Base-by-base conservation (phyloP, 2,888 invertebrate genomes). In the Julus scandinavius region DNA sequence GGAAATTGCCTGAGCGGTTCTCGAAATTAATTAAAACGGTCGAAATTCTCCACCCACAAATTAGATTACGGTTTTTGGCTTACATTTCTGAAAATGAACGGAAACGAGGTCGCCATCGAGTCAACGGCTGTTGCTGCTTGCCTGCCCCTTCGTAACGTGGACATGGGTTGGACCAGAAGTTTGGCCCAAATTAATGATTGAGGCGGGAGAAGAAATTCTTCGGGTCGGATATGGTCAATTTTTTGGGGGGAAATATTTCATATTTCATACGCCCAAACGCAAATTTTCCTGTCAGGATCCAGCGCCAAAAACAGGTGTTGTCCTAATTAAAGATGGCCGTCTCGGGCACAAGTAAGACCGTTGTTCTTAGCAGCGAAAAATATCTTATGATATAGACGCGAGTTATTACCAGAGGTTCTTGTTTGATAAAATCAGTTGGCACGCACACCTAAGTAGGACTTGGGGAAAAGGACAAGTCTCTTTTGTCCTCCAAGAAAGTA, bases 241-340 rank as follows among this genome's bases (percentile, higher is more conserved):
- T 72, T 72, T 54, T 3, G 72, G 72, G 63, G 63, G 17, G 63
- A 45, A 15, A n/a, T 63, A 63, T 63, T 63, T 63, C 63, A 63
- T 63, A 17, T 54, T 63, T 63, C 63, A n/a, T 72, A 72, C 72
- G 72, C 72, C 72, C 72, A 72, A 29, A 17, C 13, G 63, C n/a
- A n/a, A 63, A 63, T 63, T 63, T 63, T 63, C 63, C n/a, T 63
- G 63, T 63, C 63, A 63, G 63, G 63, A 63, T 63, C n/a, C n/a
- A 63, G 54, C 54, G 54, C 4, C 17, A 63, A 17, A 15, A 63
- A n/a, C 72, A 72, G 72, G 72, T 72, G 72, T 72, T 72, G 72
- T 20, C 72, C 72, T 29, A 72, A 72, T 72, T 72, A n/a, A 72
- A 72, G 72, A 72, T 72, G 72, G 72, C 72, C 72, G 72, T 72